Base-by-base conservation (phyloP, 1,140 invertebrate species). In the Aricia agestis region DNA sequence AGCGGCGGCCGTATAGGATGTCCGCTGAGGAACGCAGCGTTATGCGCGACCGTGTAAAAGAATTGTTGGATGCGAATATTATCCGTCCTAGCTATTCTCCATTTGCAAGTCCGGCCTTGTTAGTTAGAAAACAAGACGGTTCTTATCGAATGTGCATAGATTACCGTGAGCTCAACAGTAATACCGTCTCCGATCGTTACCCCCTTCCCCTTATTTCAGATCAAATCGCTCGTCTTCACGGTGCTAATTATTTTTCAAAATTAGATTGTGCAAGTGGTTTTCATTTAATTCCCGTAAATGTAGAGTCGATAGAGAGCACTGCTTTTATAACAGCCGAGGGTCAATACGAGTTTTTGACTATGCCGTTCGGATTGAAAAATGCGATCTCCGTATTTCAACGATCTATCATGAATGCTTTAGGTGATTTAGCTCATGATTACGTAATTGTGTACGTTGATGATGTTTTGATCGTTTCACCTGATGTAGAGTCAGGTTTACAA, bases 121-220 rank as follows among this genome's bases (percentile, higher is more conserved):
- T 87, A 67, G 79, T 80, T 4, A 78, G 74, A 18, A 84, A 85
- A 63, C 63, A 73, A 15, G 77, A 79, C 42, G 77, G 78, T 0
- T 71, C 76, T 9, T 63, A 78, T 65, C 52, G 81, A 15, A 76
- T 92, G 71, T 83, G 78, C 32, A 70, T 68, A 31, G 67, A 52
- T n/a, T 68, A 68, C 11, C 18, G 88, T 6, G 68, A 76, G 41
- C 69, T 94, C 6, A 94, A 94, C 78, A 61, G 68, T 1, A 76
- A 90, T 10, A 93, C 91, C 0, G 74, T 82, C 2, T 77, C 78
- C 31, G 92, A 93, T 70, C 69, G 78, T 13, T 93, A 84, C 72
- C 93, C 93, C 0, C 70, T 94, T 2, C 93, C 92, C 0, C 68
- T 86, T 2, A 92, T 93, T 13, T 82, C 88, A 25, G 90, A 93